Percentiles rank a stretch among this genome's conserved stretches.
Conservation (phyloP, 1,140 invertebrate species). For the Nautilus pompilius region DNA sequence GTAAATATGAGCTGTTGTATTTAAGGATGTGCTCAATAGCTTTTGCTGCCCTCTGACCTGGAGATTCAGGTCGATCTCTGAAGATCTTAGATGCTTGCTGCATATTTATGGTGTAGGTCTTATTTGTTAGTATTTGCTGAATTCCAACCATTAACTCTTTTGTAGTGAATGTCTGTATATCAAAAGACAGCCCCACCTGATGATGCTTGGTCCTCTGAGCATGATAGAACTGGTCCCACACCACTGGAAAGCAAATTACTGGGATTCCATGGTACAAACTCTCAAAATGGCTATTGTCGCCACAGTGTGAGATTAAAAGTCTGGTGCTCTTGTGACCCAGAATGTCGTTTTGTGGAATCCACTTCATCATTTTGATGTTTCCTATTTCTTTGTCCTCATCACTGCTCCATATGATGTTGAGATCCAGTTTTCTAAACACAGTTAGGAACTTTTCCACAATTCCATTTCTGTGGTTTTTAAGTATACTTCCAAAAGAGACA, state of each 20-base stretch:
- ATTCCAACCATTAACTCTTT: background rate
- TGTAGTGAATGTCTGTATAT: background rate
- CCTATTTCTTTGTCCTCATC: background rate
- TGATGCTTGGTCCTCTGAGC: slow-evolving; percentile 9
- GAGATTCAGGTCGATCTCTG: background rate
- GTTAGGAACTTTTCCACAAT: slow-evolving; percentile 2
- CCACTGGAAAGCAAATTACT: slow-evolving; percentile 66
- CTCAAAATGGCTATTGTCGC: slow-evolving; percentile 28
- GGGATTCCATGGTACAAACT: slow-evolving; percentile 32
- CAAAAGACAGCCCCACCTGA: background rate
- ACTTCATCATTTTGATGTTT: slow-evolving; percentile 6
- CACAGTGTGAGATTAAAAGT: slow-evolving; percentile 5
- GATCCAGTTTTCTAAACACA: slow-evolving; percentile 1
- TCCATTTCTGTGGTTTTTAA: background rate
- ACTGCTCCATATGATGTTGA: background rate
- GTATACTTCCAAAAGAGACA: slow-evolving; percentile 11
- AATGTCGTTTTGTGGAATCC: slow-evolving; percentile 17
- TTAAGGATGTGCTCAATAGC: background rate
- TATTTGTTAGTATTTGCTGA: background rate
- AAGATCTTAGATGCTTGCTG: background rate
- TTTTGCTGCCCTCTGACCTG: background rate
- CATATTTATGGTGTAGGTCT: background rate
- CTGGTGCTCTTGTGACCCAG: slow-evolving; percentile 11
- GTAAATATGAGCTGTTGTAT: too few relatives aligned
- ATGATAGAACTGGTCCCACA: slow-evolving; percentile 65